Evolutionary conservation across 2,113 vertebrate genomes (phyloP), one percentile per base, ranked within the genome.

Genomic region (Apodemus sylvaticus): DNA sequence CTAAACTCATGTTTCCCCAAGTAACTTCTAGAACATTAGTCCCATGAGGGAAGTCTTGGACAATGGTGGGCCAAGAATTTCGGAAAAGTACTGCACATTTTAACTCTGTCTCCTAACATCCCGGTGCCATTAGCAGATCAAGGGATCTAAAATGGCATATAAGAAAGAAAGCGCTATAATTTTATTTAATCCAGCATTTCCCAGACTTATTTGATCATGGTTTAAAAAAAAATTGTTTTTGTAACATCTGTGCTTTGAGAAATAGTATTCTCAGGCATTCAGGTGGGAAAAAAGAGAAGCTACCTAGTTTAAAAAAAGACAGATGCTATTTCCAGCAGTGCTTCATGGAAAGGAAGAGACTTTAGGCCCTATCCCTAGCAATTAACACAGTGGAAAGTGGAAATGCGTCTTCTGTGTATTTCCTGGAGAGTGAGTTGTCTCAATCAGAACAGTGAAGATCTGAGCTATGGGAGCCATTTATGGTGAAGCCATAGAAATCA

Each of bases 21-120:
- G 96, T 97, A 94, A 93, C 77, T 86, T 91, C 85, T 83, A 86
- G 94, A 94, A 95, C 96, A 96, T 97, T 95, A 93, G 95, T 94
- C 97, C 96, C 95, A 26, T 13, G 96, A 95, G 92, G 77, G 64
- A 90, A 86, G n/a, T 86, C 89, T 94, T 92, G 73, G 91, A 89
- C 90, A 95, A 93, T 9, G 12, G 36, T 92, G 51, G 39, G 48
- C 77, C 93, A 90, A 97, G 66, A 70, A 86, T 95, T 94, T 95
- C 1, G 85, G 85, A 71, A 87, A 95, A 98, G 51, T 95, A 78
- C 86, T 94, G 36, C 53, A 42, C 88, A 86, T 94, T 94, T 92
- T 89, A 85, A 88, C 76, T 92, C 8, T 66, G 19, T 94, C 86
- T 92, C 90, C n/a, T 53, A 92, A 90, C 58, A 51, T 91, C 91